phyloP scores from a whole-genome alignment of 2,888 invertebrate species.

The Cremastinae sp. region DNA sequence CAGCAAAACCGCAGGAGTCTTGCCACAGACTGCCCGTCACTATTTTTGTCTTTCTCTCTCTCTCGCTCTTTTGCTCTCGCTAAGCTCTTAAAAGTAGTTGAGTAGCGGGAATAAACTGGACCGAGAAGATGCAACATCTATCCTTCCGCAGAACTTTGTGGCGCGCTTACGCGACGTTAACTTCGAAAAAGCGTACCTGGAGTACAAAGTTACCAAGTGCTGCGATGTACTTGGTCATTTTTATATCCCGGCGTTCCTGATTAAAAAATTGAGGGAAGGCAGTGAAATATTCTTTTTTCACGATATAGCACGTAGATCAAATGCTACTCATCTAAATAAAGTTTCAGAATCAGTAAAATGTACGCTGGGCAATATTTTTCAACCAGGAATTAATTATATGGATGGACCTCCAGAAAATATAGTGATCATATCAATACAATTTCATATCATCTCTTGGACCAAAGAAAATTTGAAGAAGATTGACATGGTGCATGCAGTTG shows the following conservation, averaged over 20 bases:
- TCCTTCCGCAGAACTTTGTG: slow-evolving; percentile 21
- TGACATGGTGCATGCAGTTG: no score
- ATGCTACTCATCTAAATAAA: background rate
- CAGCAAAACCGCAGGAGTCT: slow-evolving; percentile 8
- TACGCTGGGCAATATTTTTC: no score
- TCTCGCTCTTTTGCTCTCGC: background rate
- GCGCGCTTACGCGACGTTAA: background rate
- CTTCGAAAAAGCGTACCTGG: background rate
- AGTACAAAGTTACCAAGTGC: slow-evolving; percentile 17
- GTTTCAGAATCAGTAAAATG: no score
- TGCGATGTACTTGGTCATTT: slow-evolving; percentile 4
- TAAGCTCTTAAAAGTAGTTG: slow-evolving; percentile 35
- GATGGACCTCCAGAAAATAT: no score
- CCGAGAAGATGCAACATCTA: slow-evolving; percentile 30
- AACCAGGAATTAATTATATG: no score
- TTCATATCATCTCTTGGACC: no score
- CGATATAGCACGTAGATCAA: background rate
- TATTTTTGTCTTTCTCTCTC: slow-evolving; percentile 6
- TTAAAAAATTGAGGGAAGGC: slow-evolving; percentile 28
- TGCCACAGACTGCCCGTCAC: slow-evolving; percentile 1
- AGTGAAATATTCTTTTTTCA: slow-evolving; percentile 9
- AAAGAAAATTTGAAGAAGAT: no score
- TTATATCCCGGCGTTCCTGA: slow-evolving; percentile 15
- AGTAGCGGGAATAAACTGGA: slow-evolving; percentile 31
- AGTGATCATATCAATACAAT: no score